Base-by-base conservation (phyloP, 2,113 vertebrate genomes). In the Pterophyllum scalare region DNA sequence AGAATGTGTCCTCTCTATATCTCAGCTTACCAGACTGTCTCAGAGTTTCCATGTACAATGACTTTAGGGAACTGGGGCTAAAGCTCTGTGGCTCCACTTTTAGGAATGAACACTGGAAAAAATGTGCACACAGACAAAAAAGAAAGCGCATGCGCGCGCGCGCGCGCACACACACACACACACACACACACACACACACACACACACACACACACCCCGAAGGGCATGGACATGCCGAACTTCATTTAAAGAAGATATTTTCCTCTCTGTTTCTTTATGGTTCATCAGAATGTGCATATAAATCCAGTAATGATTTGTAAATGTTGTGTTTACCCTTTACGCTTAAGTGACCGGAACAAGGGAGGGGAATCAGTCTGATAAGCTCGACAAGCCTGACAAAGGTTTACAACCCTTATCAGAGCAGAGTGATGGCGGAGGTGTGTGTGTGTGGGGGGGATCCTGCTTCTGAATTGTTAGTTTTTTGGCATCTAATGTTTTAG, bases 51-150 rank as follows among this genome's bases (percentile, higher is more conserved):
- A 75, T 87, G 80, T 77, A 87, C 65, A 90, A 90, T 89, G 89
- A 84, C 91, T 93, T 87, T 2, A 86, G 90, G 92, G 88, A 83
- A 82, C 72, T 81, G 87, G 82, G 89, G 74, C 77, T 83, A 64
- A 35, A 74, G 80, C 79, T 80, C 77, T 65, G 65, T 17, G n/a
- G 60, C 67, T 87, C 58, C 72, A 56, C 31, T 88, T 88, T 87
- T 72, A 81, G 57, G 83, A 70, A 87, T 77, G 49, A 89, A 82
- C 81, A 60, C 76, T 56, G 26, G 79, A 72, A 82, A 87, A 88
- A 87, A 75, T 84, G 35, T 60, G 70, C 83, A 85, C 56, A 75
- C 54, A 59, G 79, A 81, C 61, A n/a, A n/a, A n/a, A n/a, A n/a
- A n/a, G n/a, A n/a, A n/a, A n/a, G n/a, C n/a, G n/a, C n/a, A n/a